Evolutionary conservation across 2,797 vertebrate genomes (phyloP), one percentile per base, ranked within the genome.

Genomic region (Trachurus trachurus): DNA sequence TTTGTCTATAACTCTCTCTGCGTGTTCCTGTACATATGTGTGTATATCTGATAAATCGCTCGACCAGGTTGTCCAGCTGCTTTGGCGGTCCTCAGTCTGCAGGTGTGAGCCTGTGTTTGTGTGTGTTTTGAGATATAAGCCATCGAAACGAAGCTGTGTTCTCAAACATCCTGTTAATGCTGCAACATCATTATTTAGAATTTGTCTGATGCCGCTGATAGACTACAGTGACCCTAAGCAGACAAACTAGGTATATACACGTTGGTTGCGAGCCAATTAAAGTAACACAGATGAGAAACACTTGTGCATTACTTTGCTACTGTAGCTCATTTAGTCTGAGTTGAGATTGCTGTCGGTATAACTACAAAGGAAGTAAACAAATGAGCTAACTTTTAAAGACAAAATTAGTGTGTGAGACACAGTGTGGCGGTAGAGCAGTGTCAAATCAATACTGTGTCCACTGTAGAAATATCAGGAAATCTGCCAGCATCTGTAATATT

Each of bases 41-140:
- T 29, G 45, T 72, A 10, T 19, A 71, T 63, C 34, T 87, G 85
- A 83, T 81, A 75, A 81, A 86, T 78, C 81, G 79, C 54, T 37
- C 71, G 19, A 73, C 81, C 75, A 74, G 45, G 47, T 75, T 65
- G 64, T 73, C 79, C 77, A 83, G 76, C 78, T 82, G 84, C 70
- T 81, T 75, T 82, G 71, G 78, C 29, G n/a, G 74, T 72, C 70
- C 60, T 84, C 71, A 64, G 49, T 85, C 79, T 76, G 53, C 72
- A 72, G 64, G 42, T 66, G 59, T 50, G 39, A 59, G 59, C n/a
- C 26, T 39, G 52, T 57, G 45, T 58, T 15, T 21, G 19, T 5
- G 60, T 12, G 42, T 52, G 69, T 60, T 66, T 56, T 74, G 42
- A 71, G 54, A 59, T 65, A 49, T 54, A 60, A 47, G 57, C 45